Evolutionary conservation across 2,888 invertebrate genomes (phyloP).

Genomic region (Leptopilina drosophilae): DNA sequence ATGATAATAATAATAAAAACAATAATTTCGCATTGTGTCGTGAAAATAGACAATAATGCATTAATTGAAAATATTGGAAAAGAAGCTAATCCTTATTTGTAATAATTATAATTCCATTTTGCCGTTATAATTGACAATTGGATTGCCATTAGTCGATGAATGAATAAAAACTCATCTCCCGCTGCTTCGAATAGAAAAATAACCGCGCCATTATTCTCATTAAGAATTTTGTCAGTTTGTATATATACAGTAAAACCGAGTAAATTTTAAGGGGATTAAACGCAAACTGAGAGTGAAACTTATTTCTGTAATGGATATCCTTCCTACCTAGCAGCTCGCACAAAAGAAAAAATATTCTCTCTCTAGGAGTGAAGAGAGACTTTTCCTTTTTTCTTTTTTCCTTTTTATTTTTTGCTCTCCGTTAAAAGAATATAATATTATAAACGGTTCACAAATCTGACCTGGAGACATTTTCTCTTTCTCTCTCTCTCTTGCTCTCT

Average conservation of each 20-base stretch:
- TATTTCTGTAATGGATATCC: conserved; percentile 36
- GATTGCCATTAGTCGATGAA: neutral
- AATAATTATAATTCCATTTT: neutral
- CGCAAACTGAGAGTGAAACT: neutral
- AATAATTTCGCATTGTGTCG: too few species aligned
- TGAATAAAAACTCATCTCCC: conserved; percentile 12
- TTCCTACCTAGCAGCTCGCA: conserved; percentile 17
- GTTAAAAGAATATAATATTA: conserved; percentile 6
- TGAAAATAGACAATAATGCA: too few species aligned
- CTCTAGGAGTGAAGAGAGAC: neutral
- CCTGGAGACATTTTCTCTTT: neutral
- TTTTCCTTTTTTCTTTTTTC: neutral
- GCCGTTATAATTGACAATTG: neutral
- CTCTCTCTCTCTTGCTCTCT: too few species aligned
- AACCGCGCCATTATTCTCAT: conserved; percentile 31
- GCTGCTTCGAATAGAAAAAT: conserved; percentile 15
- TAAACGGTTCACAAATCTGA: conserved; percentile 18
- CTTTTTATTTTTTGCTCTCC: neutral
- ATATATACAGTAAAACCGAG: neutral
- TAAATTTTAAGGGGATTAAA: conserved; percentile 25
- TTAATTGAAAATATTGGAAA: too few species aligned
- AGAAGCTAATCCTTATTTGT: too few species aligned
- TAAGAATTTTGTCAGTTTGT: conserved; percentile 4
- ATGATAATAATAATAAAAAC: too few species aligned
- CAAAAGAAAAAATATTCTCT: neutral